Percentiles rank a stretch among this genome's conserved stretches.
phyloP scores from a whole-genome alignment of 2,113 vertebrate species.

The Toxostoma redivivum region DNA sequence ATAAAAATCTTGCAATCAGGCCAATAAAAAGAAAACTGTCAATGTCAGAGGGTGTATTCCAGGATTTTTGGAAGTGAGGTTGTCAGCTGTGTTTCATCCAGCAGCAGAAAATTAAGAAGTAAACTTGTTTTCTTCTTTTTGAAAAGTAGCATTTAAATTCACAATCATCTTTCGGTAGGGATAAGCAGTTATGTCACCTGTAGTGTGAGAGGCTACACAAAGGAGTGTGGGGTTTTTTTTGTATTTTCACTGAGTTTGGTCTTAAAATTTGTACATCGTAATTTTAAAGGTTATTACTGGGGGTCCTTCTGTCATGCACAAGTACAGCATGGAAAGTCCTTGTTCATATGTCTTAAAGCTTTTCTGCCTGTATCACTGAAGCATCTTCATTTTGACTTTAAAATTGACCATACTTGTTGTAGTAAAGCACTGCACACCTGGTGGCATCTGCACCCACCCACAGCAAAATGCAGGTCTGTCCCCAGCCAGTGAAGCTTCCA shows the following conservation, averaged over 20 bases:
- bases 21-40: neutral
- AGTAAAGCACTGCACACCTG: accelerated
- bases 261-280: neutral
- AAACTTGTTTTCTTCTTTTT: neutral
- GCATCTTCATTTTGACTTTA: neutral
- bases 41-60: neutral
- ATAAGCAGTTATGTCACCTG: neutral
- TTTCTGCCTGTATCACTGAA: neutral
- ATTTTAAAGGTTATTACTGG: neutral
- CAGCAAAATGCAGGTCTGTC: accelerated
- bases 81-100: neutral
- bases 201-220: neutral
- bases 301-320: neutral
- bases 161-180: neutral
- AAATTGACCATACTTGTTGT: neutral
- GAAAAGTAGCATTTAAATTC: neutral
- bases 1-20: neutral
- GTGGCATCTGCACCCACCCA: neutral
- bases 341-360: neutral
- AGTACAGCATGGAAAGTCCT: neutral
- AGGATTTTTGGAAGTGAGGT: neutral
- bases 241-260: neutral
- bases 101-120: neutral
- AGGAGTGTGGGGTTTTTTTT: accelerated
- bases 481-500: neutral